A percentile compares a stretch with the other conserved stretches of the same genome.
Conservation (phyloP, 2,113 vertebrate species). For the Isurus oxyrinchus region DNA sequence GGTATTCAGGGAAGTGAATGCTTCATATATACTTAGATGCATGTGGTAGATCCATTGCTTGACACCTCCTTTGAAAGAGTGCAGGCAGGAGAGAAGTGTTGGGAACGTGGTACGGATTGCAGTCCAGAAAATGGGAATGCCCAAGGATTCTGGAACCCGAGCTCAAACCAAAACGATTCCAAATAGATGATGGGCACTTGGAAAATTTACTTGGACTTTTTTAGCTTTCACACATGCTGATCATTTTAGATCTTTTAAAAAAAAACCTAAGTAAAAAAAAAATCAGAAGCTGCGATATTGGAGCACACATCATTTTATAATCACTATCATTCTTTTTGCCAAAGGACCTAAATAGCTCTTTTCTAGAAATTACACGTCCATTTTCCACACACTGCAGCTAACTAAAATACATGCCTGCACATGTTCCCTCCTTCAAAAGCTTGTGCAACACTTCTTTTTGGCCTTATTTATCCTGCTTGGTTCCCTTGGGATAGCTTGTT, state of each 20-base stretch:
- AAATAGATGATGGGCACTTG: background rate
- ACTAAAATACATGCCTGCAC: background rate
- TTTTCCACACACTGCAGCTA: background rate
- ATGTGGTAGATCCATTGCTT: background rate
- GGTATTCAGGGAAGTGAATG: too few species aligned
- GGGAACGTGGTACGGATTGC: too few species aligned
- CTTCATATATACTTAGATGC: background rate
- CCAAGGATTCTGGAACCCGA: background rate
- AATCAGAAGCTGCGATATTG: background rate
- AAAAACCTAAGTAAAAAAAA: background rate
- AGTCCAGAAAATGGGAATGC: background rate
- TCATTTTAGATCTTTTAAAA: background rate
- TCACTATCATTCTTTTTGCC: background rate
- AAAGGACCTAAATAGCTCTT: background rate
- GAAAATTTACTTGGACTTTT: background rate
- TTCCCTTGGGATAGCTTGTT: background rate
- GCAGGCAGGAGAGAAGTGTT: background rate
- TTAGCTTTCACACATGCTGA: background rate
- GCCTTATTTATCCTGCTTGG: background rate
- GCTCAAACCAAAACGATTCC: background rate
- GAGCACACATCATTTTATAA: background rate
- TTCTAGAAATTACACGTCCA: background rate
- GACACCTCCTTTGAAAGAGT: background rate
- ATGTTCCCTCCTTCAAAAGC: background rate
- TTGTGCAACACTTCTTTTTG: background rate